Evolutionary conservation across 2,797 vertebrate genomes (phyloP).

Genomic region (Microctenopoma stevenorrisi): DNA sequence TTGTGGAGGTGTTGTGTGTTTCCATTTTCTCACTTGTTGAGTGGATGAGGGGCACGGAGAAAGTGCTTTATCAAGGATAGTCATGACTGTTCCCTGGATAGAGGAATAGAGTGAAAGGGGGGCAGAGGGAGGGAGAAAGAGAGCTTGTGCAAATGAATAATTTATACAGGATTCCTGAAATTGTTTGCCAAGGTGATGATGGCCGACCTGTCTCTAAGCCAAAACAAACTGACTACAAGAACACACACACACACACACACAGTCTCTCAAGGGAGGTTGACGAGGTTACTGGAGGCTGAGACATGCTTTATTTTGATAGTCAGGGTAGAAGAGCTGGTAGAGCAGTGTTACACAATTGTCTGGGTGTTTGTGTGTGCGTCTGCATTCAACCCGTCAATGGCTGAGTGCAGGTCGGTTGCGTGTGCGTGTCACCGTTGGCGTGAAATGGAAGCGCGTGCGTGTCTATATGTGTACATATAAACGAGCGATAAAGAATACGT

Average conservation of each 20-base stretch:
- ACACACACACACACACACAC: constrained; percentile 69
- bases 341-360: constrained; percentile 50
- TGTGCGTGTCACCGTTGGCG: constrained; percentile 21
- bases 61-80: constrained; percentile 68
- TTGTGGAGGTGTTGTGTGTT: constrained; percentile 25
- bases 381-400: constrained; percentile 23
- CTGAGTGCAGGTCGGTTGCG: neutral
- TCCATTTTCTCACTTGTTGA: constrained; percentile 65
- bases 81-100: constrained; percentile 66
- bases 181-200: constrained; percentile 89
- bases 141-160: constrained; percentile 86
- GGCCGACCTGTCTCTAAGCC: constrained; percentile 84
- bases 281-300: constrained; percentile 72
- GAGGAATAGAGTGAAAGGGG: constrained; percentile 55
- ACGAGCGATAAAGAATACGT: constrained; percentile 22
- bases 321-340: constrained; percentile 39
- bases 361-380: constrained; percentile 19
- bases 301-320: constrained; percentile 69
- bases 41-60: constrained; percentile 39
- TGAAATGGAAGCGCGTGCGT: neutral
- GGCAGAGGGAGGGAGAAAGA: constrained; percentile 49
- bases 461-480: constrained; percentile 6
- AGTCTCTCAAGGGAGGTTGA: constrained; percentile 61
- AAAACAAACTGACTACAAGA: constrained; percentile 82
- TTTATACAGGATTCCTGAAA: constrained; percentile 87